A percentile compares a stretch with the other conserved stretches of the same genome.
phyloP scores from a whole-genome alignment of 2,113 vertebrate genomes.

The Sander lucioperca region DNA sequence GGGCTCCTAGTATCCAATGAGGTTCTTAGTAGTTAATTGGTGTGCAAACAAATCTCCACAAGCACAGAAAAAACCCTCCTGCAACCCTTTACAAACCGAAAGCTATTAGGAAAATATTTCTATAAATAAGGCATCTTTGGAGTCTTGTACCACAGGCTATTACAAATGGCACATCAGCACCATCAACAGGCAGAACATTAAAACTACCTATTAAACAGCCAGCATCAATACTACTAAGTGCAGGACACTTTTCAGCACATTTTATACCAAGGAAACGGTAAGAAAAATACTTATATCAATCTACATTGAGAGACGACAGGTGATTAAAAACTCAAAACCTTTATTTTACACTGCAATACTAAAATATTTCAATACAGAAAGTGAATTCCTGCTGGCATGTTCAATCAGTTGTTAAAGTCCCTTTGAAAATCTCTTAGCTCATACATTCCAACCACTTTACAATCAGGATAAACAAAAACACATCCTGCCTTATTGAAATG shows the following conservation, averaged over 20 bases:
- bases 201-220: constrained; percentile 3
- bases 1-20: neutral
- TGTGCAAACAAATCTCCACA: neutral
- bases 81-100: neutral
- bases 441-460: constrained; percentile 62
- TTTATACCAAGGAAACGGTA: neutral
- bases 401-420: constrained; percentile 67
- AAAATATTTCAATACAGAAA: constrained; percentile 74
- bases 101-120: neutral
- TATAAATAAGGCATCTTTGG: neutral
- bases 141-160: neutral
- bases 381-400: constrained; percentile 72
- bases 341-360: constrained; percentile 83
- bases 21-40: neutral
- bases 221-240: neutral
- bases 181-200: constrained; percentile 10
- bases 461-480: constrained; percentile 50
- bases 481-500: constrained; percentile 33
- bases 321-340: constrained; percentile 76
- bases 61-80: neutral
- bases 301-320: constrained; percentile 69
- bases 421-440: constrained; percentile 46
- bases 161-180: neutral
- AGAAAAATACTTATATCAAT: constrained; percentile 7
- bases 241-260: neutral